Evolutionary conservation across 1,140 invertebrate species (phyloP).

Genomic region (Drosophila pandora): DNA sequence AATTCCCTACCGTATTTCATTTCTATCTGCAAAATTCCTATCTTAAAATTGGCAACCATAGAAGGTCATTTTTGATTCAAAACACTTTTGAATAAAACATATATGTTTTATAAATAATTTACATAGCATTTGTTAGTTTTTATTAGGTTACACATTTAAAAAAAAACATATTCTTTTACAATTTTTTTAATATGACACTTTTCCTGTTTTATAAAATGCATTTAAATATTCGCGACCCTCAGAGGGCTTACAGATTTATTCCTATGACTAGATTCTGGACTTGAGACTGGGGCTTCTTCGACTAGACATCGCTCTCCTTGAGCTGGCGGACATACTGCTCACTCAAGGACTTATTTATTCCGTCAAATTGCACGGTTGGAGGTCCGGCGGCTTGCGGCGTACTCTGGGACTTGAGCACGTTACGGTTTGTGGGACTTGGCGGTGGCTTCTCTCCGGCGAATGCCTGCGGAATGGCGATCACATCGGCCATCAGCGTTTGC

Average conservation of each 20-base stretch:
- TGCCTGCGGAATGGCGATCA: conserved; percentile 63
- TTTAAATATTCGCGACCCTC: background rate
- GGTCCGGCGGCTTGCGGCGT: conserved; percentile 62
- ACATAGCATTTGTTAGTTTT: conserved; percentile 1
- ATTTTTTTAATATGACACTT: background rate
- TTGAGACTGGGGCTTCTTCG: conserved; percentile 31
- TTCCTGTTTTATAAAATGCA: background rate
- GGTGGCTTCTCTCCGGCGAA: conserved; percentile 44
- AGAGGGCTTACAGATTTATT: conserved; percentile 4
- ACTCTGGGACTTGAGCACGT: conserved; percentile 75
- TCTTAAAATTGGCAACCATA: background rate
- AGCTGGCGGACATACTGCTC: conserved; percentile 78
- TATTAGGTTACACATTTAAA: background rate
- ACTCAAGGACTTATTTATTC: conserved; percentile 73
- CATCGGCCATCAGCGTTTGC: conserved; percentile 70
- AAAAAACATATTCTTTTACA: background rate
- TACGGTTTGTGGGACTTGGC: conserved; percentile 51
- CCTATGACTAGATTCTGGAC: conserved; percentile 64
- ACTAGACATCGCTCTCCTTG: conserved; percentile 80
- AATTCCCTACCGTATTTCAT: too few relatives aligned
- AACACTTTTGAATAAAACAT: background rate
- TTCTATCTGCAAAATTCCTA: background rate
- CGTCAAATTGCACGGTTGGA: conserved; percentile 21
- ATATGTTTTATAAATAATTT: background rate
- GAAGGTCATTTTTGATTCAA: background rate